These are phyloP conservation scores for Nomada hirtipes DNA, from an alignment of 2,888 invertebrate genomes.

Conservation along the genomic window DNA sequence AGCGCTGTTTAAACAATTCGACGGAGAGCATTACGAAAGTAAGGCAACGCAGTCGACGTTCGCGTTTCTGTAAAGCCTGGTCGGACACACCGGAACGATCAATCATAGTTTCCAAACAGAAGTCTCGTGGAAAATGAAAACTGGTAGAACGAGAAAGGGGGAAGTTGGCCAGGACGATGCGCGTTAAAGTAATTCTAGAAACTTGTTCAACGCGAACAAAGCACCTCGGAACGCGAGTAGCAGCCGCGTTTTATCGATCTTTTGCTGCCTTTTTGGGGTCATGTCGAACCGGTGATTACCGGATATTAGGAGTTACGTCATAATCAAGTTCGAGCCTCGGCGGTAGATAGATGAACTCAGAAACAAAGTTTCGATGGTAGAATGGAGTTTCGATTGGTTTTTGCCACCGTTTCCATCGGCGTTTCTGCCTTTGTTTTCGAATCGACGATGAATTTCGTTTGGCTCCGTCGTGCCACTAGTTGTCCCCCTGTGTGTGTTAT, in stretches of 20 bases:
- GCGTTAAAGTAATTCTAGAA: conserved; percentile 53
- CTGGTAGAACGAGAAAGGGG: conserved; percentile 13
- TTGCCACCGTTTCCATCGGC: not conserved
- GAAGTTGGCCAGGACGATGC: conserved; percentile 40
- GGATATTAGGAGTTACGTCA: conserved; percentile 59
- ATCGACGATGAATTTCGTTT: not conserved
- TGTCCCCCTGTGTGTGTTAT: not conserved
- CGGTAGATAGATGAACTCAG: conserved; percentile 28
- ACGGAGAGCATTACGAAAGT: not conserved
- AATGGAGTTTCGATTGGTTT: conserved; percentile 49
- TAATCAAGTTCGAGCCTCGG: conserved; percentile 50
- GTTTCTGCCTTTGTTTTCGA: conserved; percentile 2
- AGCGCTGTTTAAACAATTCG: conserved; percentile 43
- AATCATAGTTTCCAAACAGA: conserved; percentile 60
- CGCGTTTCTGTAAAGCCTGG: conserved; percentile 8
- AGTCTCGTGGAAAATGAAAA: conserved; percentile 48
- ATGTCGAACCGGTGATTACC: conserved; percentile 55
- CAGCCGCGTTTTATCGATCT: conserved; percentile 54
- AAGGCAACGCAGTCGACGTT: conserved; percentile 16
- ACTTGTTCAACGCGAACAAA: conserved; percentile 36
- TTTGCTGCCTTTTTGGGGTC: conserved; percentile 41
- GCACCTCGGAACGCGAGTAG: conserved; percentile 18
- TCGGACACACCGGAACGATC: conserved; percentile 46
- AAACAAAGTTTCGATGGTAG: conserved; percentile 39
- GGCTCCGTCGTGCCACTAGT: not conserved